A percentile compares a stretch with the other conserved stretches of the same genome.
Evolutionary conservation across 2,113 vertebrate genomes (phyloP).

Genomic region (Hyperopisus bebe): DNA sequence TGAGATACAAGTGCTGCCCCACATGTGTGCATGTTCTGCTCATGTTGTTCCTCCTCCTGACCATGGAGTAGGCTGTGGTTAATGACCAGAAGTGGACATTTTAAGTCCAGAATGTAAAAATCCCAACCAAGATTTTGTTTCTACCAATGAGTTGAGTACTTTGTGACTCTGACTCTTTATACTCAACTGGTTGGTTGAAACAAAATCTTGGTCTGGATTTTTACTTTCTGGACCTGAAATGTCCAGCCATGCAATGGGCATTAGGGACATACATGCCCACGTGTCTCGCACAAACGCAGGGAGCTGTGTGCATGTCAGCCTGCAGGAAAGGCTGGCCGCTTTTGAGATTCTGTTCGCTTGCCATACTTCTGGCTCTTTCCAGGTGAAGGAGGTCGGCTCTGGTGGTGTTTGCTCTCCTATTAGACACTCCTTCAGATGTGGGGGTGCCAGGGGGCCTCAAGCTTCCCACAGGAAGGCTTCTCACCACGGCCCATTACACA

Average conservation of each 20-base stretch:
- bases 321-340: background rate
- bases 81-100: background rate
- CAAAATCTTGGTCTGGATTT: background rate
- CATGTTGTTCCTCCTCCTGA: background rate
- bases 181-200: no score
- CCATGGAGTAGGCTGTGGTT: background rate
- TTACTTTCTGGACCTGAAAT: background rate
- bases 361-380: constrained; percentile 38
- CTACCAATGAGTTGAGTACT: background rate
- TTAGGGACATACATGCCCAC: background rate
- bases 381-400: constrained; percentile 52
- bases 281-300: background rate
- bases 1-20: background rate
- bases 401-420: constrained; percentile 63
- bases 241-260: background rate
- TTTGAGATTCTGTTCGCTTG: constrained; percentile 13
- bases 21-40: background rate
- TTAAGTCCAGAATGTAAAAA: background rate
- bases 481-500: constrained; percentile 42
- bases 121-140: background rate
- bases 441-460: constrained; percentile 43
- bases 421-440: constrained; percentile 58
- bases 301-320: background rate
- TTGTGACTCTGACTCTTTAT: no score
- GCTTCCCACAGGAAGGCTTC: constrained; percentile 52